Base-by-base conservation (phyloP, 2,888 invertebrate species). In the Drosophila quinaria region DNA sequence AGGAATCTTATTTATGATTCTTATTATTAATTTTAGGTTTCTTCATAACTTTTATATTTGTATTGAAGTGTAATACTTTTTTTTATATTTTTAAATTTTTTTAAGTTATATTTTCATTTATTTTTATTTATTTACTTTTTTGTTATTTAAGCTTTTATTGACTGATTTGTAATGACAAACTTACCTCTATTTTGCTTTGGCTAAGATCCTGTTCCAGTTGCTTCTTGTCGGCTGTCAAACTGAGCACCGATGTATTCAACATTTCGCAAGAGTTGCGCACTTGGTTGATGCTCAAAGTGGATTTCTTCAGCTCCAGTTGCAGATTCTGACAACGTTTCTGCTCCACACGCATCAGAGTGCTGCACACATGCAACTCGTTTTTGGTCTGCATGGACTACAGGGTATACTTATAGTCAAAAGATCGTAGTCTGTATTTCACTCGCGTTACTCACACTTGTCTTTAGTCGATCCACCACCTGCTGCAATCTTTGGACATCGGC, bases 251-350 rank as follows among this genome's bases (percentile, higher is more conserved):
- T 1, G 63, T 59, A 8, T 78, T 85, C 1, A 92, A 67, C 4
- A 33, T 65, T 4, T 91, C 84, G 17, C 90, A 87, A 3, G 90
- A 82, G 5, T 74, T 55, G 11, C 84, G 81, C 13, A 81, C 68
- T 15, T 83, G 51, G 13, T 70, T 76, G 9, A 90, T 71, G 47
- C 68, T 88, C 1, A 90, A 66, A 0, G 70, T 39, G 1, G 87
- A 82, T 3, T 79, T 70, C 10, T 78, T 87, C 0, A 92, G 33
- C 31, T 90, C 81, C n/a, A 74, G 13, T 15, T 80, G 87, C 0
- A 92, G 72, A 5, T 92, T 91, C 13, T 81, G 84, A 37, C 90
- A 92, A 15, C 89, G 90, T 25, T 85, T 90, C 55, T 91, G 87
- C 56, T 92, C 92, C 19, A 91, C 84, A 13, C 89, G 89, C 58